Evolutionary conservation across 2,797 vertebrate species (phyloP), one percentile per base, ranked within the genome.

Genomic region (Hylomyscus alleni): DNA sequence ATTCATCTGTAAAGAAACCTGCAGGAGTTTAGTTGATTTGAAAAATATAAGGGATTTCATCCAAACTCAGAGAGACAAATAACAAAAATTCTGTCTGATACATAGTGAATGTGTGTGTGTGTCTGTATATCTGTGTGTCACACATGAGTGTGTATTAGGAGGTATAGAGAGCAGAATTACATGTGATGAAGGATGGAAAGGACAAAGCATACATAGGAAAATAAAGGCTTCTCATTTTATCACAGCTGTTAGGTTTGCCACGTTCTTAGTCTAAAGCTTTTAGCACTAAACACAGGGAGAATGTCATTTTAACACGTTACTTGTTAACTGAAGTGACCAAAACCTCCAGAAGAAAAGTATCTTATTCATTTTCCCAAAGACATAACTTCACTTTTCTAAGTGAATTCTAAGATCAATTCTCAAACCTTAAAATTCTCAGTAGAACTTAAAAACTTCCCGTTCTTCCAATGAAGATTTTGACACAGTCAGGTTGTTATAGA

Each of bases 391-490:
- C 24, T 87, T 50, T 76, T 65, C 34, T n/a, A 54, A 84, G n/a
- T n/a, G n/a, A n/a, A n/a, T 34, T 1, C 77, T 91, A 67, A 50
- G 24, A 6, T 86, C 77, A 76, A 15, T 83, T 37, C 72, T 60
- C 47, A 26, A 91, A 62, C 34, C 5, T 3, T 82, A 83, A 54
- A 29, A 73, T 86, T 92, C 15, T 92, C 47, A 52, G 0, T 14
- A 81, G 19, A 88, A 13, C 37, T 58, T 81, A 52, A 65, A 82
- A 85, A 65, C 6, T 24, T 85, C 20, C 22, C 82, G 3, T 69
- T 89, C 52, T 89, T 73, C 3, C 26, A 5, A 34, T 50, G 26
- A 56, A 95, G 95, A 76, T 92, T 89, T n/a, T 72, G 26, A 76
- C 81, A 92, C 44, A 52, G 3, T 6, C 24, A 31, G 9, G 1